Base-by-base conservation (phyloP, 2,113 vertebrate species). In the Lycocorax pyrrhopterus region DNA sequence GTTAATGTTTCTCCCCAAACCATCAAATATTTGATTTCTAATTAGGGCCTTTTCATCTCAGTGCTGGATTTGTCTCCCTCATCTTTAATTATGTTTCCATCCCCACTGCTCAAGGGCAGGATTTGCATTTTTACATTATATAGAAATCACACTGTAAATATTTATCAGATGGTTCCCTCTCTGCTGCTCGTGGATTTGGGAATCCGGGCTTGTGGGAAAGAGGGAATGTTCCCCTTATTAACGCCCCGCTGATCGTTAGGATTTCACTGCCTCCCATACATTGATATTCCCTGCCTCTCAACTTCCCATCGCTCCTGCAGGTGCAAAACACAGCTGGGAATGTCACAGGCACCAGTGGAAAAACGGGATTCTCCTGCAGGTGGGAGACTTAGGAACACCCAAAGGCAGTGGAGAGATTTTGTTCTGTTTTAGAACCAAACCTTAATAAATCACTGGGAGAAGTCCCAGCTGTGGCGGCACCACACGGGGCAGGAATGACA, bases 11-110 rank as follows among this genome's bases (percentile, higher is more conserved):
- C 90, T 82, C 41, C 53, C 33, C 79, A 71, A 26, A 69, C 47
- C 84, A 83, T 82, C 71, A 69, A 79, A 87, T 72, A 82, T 69
- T 94, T 87, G 58, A 85, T 87, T 94, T 93, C 58, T 85, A 76
- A 93, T 93, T 95, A 95, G 76, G 49, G 41, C 58, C 62, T 83
- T 87, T 85, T 91, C 71, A 91, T 66, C 83, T 29, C 37, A 3
- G 8, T 12, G 22, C 25, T 37, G 53, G 32, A 26, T 79, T 94
- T 88, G 67, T 56, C 82, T 93, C 86, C 52, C 74, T 87, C 46
- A 25, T 76, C 78, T 73, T 87, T 87, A 89, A 83, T 87, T 84
- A 71, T 6, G 21, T 63, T 93, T 75, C 51, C 52, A 41, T 81
- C 56, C 60, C 55, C 0, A 4, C n/a, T 73, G 60, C 49, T 87